phyloP scores from a whole-genome alignment of 2,113 vertebrate species.

The Tragelaphus scriptus region DNA sequence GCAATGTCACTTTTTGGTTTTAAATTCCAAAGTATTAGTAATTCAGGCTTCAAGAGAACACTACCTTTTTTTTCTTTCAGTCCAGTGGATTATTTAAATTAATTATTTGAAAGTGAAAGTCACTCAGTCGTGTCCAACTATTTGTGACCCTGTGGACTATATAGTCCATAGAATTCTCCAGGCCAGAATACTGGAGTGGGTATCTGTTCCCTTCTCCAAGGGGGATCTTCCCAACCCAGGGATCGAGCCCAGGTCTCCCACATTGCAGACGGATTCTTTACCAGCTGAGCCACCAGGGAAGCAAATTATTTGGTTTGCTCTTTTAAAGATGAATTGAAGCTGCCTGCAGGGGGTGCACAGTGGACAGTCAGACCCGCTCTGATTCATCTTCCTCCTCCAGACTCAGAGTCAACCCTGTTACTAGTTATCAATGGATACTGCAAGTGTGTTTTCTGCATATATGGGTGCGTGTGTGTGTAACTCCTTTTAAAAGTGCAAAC shows the following conservation, averaged over 20 bases:
- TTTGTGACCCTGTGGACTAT: neutral
- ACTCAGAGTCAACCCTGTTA: neutral
- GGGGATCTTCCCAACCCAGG: neutral
- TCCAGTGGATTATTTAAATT: neutral
- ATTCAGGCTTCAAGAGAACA: neutral
- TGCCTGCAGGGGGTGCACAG: rapidly evolving
- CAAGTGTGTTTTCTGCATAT: neutral
- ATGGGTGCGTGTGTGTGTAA: neutral
- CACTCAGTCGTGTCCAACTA: neutral
- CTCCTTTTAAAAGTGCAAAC: neutral
- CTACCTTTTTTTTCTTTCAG: neutral
- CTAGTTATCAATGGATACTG: neutral
- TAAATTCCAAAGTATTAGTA: neutral
- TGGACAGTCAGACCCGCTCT: neutral
- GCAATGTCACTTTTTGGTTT: neutral
- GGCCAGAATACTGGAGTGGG: neutral
- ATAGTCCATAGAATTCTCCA: neutral
- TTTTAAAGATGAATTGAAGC: neutral
- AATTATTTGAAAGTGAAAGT: neutral
- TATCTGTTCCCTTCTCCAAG: neutral
- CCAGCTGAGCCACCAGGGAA: neutral
- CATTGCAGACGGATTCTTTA: neutral
- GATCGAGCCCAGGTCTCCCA: rapidly evolving
- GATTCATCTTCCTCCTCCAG: neutral
- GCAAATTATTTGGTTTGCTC: neutral